phyloP scores from a whole-genome alignment of 2,888 invertebrate species.

The Thereva unica region DNA sequence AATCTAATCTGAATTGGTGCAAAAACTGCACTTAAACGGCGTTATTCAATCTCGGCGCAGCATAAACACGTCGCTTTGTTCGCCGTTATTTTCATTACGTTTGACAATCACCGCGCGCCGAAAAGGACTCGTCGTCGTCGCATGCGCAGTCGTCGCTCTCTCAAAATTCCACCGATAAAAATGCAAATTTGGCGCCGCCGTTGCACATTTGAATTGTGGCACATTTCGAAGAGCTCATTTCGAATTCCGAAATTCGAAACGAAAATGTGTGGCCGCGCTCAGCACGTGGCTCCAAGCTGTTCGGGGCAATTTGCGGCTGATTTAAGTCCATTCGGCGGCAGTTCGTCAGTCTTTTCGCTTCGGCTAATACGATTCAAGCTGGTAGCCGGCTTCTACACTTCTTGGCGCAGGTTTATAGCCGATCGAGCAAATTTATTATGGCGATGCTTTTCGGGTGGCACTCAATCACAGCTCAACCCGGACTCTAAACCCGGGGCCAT shows the following conservation, averaged over 20 bases:
- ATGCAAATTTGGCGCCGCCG: slow-evolving; percentile 2
- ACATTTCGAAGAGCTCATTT: neutral
- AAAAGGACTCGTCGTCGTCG: too few relatives aligned
- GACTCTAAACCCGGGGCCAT: neutral
- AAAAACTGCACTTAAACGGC: too few relatives aligned
- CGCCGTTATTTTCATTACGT: too few relatives aligned
- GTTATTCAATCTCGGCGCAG: too few relatives aligned
- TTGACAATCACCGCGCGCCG: too few relatives aligned
- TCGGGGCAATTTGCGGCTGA: slow-evolving; percentile 25
- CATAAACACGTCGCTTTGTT: too few relatives aligned
- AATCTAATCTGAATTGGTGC: too few relatives aligned
- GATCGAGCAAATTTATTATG: slow-evolving; percentile 7
- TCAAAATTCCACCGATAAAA: slow-evolving; percentile 5
- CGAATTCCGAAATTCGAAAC: neutral
- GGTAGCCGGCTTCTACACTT: slow-evolving; percentile 5
- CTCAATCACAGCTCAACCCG: neutral
- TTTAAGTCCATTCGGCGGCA: slow-evolving; percentile 20
- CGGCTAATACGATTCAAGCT: slow-evolving; percentile 24
- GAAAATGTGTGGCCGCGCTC: slow-evolving; percentile 7
- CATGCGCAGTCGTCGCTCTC: too few relatives aligned
- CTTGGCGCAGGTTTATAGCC: neutral
- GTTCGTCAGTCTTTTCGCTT: slow-evolving; percentile 5
- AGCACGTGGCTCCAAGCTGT: slow-evolving; percentile 23
- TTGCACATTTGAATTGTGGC: neutral
- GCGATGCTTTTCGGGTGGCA: slow-evolving; percentile 21